These are phyloP conservation scores for Strigops habroptila DNA, from an alignment of 2,113 vertebrate genomes.

Conservation along the genomic window DNA sequence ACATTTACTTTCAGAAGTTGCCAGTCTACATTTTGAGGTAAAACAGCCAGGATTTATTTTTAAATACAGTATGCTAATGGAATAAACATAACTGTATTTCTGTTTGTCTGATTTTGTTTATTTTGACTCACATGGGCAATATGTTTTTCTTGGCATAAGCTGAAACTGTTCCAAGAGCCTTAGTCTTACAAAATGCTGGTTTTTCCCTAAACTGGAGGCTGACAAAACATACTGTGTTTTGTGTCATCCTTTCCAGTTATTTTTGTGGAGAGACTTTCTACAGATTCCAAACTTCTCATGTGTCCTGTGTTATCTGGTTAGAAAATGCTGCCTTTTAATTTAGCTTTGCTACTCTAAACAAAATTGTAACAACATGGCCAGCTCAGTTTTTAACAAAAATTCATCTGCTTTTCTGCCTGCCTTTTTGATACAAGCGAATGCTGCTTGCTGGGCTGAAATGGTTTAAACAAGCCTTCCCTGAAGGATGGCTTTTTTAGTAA, in stretches of 20 bases:
- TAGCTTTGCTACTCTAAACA: slow-evolving; percentile 20
- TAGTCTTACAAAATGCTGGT: background rate
- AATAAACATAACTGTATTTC: slow-evolving; percentile 19
- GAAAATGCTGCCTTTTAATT: slow-evolving; percentile 30
- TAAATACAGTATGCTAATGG: background rate
- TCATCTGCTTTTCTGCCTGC: background rate
- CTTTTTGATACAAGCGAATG: background rate
- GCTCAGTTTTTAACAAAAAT: background rate
- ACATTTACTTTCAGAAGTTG: slow-evolving; percentile 26
- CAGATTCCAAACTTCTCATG: background rate
- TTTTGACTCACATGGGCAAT: slow-evolving; percentile 4
- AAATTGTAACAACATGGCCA: background rate
- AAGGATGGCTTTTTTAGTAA: slow-evolving; percentile 23
- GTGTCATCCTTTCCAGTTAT: slow-evolving; percentile 39
- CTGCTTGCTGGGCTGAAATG: slow-evolving; percentile 1
- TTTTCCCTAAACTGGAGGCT: slow-evolving; percentile 1
- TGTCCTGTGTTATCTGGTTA: background rate
- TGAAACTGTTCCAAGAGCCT: background rate
- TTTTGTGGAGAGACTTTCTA: slow-evolving; percentile 6
- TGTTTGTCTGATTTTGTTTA: slow-evolving; percentile 35
- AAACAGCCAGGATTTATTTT: background rate
- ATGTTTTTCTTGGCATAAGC: slow-evolving; percentile 36
- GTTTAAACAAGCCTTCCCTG: slow-evolving; percentile 13
- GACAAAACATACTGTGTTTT: slow-evolving; percentile 1
- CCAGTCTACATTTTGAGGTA: slow-evolving; percentile 13